phyloP scores from a whole-genome alignment of 2,113 vertebrate species.

The Bujurquina vittata region DNA sequence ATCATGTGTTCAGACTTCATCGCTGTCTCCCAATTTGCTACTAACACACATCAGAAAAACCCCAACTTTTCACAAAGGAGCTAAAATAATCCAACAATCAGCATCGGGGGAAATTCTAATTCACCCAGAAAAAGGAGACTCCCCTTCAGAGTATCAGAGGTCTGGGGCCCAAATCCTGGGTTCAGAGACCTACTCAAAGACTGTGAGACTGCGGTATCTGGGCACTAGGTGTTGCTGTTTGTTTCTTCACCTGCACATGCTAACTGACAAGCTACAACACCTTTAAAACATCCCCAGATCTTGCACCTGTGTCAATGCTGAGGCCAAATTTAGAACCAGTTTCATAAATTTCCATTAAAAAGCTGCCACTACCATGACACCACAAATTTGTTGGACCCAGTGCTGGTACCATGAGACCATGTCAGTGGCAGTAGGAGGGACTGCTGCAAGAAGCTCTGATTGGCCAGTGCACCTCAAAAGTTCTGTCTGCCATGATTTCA shows the following conservation, averaged over 20 bases:
- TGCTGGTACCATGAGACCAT: not conserved
- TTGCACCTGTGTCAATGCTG: not conserved
- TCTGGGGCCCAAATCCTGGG: too few species aligned
- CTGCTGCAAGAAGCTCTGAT: not conserved
- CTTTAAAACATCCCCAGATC: not conserved
- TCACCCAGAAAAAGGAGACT: not conserved
- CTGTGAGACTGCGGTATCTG: not conserved
- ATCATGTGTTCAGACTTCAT: not conserved
- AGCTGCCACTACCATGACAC: too few species aligned
- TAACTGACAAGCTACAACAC: not conserved
- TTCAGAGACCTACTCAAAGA: too few species aligned
- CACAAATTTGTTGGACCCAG: not conserved
- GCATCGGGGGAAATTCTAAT: not conserved
- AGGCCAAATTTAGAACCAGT: not conserved
- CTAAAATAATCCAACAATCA: not conserved
- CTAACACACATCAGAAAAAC: not conserved
- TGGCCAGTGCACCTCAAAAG: not conserved
- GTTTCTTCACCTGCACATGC: not conserved
- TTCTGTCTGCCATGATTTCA: fast-evolving
- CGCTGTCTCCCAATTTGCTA: not conserved
- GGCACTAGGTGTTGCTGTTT: not conserved
- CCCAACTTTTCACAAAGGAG: not conserved
- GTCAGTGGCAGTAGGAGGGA: not conserved
- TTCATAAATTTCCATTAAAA: not conserved
- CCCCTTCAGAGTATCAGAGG: too few species aligned